Base-by-base conservation (phyloP, 2,113 vertebrate species). In the Microcebus lehilahytsara region DNA sequence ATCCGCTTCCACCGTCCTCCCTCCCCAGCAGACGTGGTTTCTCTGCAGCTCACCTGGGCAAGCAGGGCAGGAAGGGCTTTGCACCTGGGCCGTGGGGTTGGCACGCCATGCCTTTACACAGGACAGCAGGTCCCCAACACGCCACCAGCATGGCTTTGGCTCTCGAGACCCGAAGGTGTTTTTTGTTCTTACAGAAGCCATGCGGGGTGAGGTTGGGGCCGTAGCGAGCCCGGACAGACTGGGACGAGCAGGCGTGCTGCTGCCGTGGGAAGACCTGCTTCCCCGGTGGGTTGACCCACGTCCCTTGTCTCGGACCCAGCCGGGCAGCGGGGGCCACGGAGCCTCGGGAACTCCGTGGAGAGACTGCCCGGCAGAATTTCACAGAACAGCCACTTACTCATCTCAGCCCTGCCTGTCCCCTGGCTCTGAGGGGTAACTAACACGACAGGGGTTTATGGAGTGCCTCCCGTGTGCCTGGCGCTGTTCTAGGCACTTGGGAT, bases 121-220 rank as follows among this genome's bases (percentile, higher is more conserved):
- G 89, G 95, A 89, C 42, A 83, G 67, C 74, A 88, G 97, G 53
- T 93, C 95, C 92, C 1, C 0, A 40, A 78, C 23, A 30, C 77
- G 42, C 46, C 84, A 22, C 71, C 62, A 5, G n/a, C 87, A n/a
- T n/a, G 0, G 78, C 64, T 78, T 95, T 2, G 7, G 30, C 51
- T 83, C 95, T 92, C 34, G 58, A 95, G 96, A 79, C 56, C 96
- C 86, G 95, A 53, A 71, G 42, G 96, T 74, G 19, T 93, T 94
- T 91, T 91, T 85, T 94, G 71, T 93, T 90, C 92, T 91, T 89
- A 25, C 62, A 79, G 37, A 89, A 97, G 51, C 77, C 95, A 0
- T 6, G 37, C 79, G 91, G 34, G 30, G 0, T 20, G 56, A 56
- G 6, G 19, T 5, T 27, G 56, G 77, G 77, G 46, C 12, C 58